Evolutionary conservation across 2,888 invertebrate species (phyloP), one percentile per base, ranked within the genome.

Genomic region (Opisthograptis luteolata): DNA sequence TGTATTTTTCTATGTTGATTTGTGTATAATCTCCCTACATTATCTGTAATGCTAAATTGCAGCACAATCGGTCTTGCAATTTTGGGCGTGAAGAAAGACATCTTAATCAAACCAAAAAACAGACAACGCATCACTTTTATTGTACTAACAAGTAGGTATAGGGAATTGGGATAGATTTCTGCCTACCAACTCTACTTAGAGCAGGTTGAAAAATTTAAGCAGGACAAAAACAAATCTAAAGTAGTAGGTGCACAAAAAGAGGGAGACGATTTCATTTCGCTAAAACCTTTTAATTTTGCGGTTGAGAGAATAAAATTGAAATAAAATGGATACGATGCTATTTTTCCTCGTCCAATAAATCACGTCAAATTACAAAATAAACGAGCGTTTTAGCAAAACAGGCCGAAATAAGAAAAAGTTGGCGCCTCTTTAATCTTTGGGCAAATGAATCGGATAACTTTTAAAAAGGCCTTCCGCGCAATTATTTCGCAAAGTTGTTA

Each of bases 341-440:
- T 39, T 46, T 39, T 39, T 37, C 41, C 37, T 37, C 39, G 22
- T 34, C 27, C 15, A 31, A 52, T 48, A 53, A 53, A 48, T 53
- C 36, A 31, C 32, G 28, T 25, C 14, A 10, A 44, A 48, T 48
- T 41, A 36, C 20, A 40, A 44, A 47, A 43, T 53, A 53, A 47
- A 39, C 19, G 37, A 14, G 30, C 34, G 19, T 51, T 50, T 44
- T 28, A 35, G 17, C 44, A 40, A 44, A 43, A 43, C 43, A 34
- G 12, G 24, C n/a, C 27, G 31, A 43, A 43, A 39, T 39, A 39
- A 36, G 42, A 49, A 50, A 25, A 50, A 51, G 44, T 51, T 40
- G 35, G 19, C 28, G 50, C 10, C 28, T 50, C 43, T 39, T 39
- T 45, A 40, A 44, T 51, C 50, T 44, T 35, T 40, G 28, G 27